Percentiles rank a stretch among this genome's conserved stretches.
phyloP scores from a whole-genome alignment of 1,140 invertebrate genomes.

The Archegozetes longisetosus region DNA sequence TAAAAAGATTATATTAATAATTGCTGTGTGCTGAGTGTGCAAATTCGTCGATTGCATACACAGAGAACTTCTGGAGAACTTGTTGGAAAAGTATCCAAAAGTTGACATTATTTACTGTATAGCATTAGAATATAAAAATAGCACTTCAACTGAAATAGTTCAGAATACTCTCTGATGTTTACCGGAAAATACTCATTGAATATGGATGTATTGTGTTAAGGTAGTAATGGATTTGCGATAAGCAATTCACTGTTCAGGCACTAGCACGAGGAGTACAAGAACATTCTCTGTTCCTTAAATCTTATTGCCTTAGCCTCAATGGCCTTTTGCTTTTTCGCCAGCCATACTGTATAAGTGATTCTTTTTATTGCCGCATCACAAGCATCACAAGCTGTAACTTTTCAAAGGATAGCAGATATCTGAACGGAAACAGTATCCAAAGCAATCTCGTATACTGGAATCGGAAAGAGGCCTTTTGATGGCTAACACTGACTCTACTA shows the following conservation, averaged over 20 bases:
- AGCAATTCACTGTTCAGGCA: no score
- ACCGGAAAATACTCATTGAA: not conserved
- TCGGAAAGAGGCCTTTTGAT: not conserved
- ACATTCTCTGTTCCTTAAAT: not conserved
- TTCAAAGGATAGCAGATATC: not conserved
- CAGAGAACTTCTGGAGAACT: no score
- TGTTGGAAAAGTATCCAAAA: no score
- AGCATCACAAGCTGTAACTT: not conserved
- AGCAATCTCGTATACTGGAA: not conserved
- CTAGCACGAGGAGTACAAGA: no score
- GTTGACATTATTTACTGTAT: no score
- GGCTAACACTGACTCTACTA: not conserved
- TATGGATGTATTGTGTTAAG: not conserved
- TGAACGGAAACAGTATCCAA: not conserved
- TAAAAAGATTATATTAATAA: no score
- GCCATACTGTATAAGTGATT: not conserved
- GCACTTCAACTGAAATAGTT: no score
- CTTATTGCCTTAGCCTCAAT: not conserved
- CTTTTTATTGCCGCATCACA: not conserved
- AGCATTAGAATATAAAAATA: no score
- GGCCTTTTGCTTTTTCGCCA: not conserved
- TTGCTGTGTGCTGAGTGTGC: no score
- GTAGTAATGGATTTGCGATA: not conserved
- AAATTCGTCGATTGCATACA: no score
- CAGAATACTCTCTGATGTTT: not conserved